Percentiles rank a stretch among this genome's conserved stretches.
Conservation (phyloP, 30 jellyfish, hydroid and myxozoan genomes). For the Hydractinia symbiolongicarpus region DNA sequence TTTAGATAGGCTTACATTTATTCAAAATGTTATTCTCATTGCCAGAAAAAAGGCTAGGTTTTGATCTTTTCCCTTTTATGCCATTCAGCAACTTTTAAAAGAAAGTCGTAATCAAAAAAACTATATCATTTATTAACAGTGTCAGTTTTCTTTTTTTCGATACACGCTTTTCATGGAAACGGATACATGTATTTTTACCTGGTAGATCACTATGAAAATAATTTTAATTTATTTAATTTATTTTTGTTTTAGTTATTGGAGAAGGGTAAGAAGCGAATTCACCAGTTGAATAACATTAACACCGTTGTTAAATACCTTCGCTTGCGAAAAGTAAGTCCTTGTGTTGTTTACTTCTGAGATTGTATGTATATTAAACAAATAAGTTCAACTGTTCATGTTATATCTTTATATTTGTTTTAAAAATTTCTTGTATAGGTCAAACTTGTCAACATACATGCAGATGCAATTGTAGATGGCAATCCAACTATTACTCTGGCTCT, state of each 20-base stretch:
- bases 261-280: slow-evolving; percentile 61
- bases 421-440: slow-evolving; percentile 37
- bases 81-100: no score
- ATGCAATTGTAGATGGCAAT: slow-evolving; percentile 68
- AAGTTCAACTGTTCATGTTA: background rate
- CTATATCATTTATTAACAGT: no score
- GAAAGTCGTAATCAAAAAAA: no score
- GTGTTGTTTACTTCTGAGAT: background rate
- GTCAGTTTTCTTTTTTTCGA: no score
- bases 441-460: slow-evolving; percentile 60
- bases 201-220: no score
- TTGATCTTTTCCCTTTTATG: no score
- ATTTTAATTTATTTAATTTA: no score
- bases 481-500: slow-evolving; percentile 50
- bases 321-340: slow-evolving; percentile 49
- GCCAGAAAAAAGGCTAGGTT: no score
- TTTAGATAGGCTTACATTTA: no score
- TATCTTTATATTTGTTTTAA: background rate
- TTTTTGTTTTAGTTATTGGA: slow-evolving; percentile 43
- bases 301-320: slow-evolving; percentile 48
- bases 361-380: background rate
- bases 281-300: slow-evolving; percentile 58
- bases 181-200: no score
- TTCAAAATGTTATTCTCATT: no score
- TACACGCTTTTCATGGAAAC: no score